Evolutionary conservation across 2,113 vertebrate genomes (phyloP).

Genomic region (Brienomyrus brachyistius): DNA sequence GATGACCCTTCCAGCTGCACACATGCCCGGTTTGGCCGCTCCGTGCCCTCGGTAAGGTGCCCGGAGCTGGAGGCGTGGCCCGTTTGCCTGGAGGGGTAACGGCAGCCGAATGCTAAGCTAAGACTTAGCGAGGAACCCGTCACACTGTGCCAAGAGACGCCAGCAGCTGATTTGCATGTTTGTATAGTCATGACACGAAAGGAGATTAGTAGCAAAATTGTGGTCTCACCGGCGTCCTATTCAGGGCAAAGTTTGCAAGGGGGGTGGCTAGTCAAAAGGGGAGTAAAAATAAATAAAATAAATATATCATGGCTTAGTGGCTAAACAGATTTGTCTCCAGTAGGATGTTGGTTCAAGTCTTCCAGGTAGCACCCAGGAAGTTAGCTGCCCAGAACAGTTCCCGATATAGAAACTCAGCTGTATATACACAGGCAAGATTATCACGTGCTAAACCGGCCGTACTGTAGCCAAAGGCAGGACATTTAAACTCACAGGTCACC

Average conservation of each 20-base stretch:
- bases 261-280: not conserved
- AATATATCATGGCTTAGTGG: not conserved
- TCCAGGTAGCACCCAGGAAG: not conserved
- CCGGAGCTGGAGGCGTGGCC: not conserved
- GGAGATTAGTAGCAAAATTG: not conserved
- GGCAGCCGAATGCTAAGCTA: not conserved
- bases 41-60: not conserved
- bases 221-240: not conserved
- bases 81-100: not conserved
- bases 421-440: not conserved
- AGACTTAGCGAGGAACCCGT: not conserved
- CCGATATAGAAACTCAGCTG: not conserved
- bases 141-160: not conserved
- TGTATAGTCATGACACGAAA: not conserved
- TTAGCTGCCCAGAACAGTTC: not conserved
- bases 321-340: not conserved
- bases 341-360: not conserved
- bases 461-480: not conserved
- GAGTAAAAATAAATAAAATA: not conserved
- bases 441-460: not conserved
- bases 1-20: not conserved
- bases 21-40: not conserved
- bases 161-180: not conserved
- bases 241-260: not conserved
- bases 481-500: not conserved